Percentiles rank a stretch among this genome's conserved stretches.
phyloP scores from a whole-genome alignment of 2,888 invertebrate genomes.

The Ichneumoninae sp. region DNA sequence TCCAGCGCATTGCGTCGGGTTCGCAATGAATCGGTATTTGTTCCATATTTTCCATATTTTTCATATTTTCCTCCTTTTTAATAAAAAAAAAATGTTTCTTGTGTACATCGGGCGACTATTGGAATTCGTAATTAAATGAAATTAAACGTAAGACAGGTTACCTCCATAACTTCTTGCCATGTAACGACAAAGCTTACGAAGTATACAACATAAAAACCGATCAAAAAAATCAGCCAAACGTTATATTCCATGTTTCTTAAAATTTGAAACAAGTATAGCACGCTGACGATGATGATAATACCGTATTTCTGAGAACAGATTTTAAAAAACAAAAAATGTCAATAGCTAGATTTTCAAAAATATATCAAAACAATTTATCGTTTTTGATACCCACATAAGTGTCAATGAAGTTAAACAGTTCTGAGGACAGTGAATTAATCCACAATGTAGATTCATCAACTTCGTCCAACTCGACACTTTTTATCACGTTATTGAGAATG shows the following conservation, averaged over 20 bases:
- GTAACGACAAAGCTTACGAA: constrained; percentile 67
- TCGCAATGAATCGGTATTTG: constrained; percentile 72
- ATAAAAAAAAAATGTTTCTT: constrained; percentile 17
- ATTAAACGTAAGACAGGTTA: constrained; percentile 51
- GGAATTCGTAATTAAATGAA: background rate
- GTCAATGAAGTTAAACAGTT: background rate
- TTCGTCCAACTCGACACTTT: constrained; percentile 35
- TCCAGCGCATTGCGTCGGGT: constrained; percentile 72
- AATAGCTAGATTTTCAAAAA: background rate
- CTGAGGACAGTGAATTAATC: background rate
- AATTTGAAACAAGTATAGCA: background rate
- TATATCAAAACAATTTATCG: background rate
- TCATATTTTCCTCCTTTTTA: background rate
- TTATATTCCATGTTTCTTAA: constrained; percentile 10
- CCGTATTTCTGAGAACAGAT: constrained; percentile 25
- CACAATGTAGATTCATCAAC: background rate
- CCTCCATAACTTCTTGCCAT: constrained; percentile 76
- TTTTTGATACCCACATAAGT: constrained; percentile 26
- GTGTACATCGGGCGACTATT: constrained; percentile 15
- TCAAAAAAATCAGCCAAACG: background rate
- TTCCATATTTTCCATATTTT: background rate
- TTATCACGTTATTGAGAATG: constrained; percentile 74
- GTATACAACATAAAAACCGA: background rate
- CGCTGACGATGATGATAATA: background rate
- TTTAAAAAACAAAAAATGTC: background rate